Evolutionary conservation across 2,797 vertebrate species (phyloP).

Genomic region (Pseudochaenichthys georgianus): DNA sequence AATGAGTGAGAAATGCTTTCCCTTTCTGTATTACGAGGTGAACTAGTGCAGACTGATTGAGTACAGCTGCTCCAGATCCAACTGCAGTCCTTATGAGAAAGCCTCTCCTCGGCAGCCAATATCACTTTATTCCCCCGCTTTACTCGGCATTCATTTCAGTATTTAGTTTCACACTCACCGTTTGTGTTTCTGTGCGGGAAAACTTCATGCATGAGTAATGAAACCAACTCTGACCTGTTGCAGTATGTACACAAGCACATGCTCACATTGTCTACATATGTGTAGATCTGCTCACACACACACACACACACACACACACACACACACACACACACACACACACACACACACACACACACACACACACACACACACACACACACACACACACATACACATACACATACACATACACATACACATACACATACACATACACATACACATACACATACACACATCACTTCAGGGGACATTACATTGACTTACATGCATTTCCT

Average conservation of each 20-base stretch:
- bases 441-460: no score
- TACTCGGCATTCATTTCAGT: not conserved
- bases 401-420: no score
- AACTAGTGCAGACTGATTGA: conserved; percentile 10
- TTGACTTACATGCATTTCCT: no score
- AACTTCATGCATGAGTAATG: conserved; percentile 20
- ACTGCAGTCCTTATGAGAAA: not conserved
- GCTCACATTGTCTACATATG: not conserved
- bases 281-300: conserved; percentile 9
- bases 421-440: no score
- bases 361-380: conserved; percentile 6
- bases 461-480: no score
- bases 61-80: conserved; percentile 1
- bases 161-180: no score
- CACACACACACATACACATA: not conserved
- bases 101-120: not conserved
- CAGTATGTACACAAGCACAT: not conserved
- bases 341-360: not conserved
- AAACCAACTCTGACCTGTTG: conserved; percentile 35
- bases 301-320: conserved; percentile 6
- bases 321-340: conserved; percentile 3
- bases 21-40: conserved; percentile 16
- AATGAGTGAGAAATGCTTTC: conserved; percentile 19
- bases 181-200: conserved; percentile 15
- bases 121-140: conserved; percentile 14